Evolutionary conservation across 2,888 invertebrate genomes (phyloP).

Genomic region (Eilema sororculum): DNA sequence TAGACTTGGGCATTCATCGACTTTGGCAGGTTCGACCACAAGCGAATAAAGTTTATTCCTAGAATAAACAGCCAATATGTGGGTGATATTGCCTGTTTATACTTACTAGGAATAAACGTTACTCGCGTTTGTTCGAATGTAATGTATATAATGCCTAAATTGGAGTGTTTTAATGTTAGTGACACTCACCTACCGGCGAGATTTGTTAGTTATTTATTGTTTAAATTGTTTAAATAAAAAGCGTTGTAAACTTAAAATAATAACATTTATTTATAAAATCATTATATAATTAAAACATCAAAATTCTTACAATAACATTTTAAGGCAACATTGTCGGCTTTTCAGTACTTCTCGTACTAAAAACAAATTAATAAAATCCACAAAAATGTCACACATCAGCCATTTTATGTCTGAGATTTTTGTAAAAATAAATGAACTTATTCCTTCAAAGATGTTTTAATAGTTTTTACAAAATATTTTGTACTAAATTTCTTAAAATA

Average conservation of each 20-base stretch:
- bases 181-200: neutral
- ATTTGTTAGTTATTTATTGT: neutral
- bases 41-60: no score
- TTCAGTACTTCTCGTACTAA: conserved; percentile 44
- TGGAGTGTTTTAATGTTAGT: neutral
- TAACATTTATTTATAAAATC: conserved; percentile 80
- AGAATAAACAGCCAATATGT: no score
- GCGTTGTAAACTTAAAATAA: conserved; percentile 75
- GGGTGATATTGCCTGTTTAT: no score
- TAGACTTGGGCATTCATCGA: no score
- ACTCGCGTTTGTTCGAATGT: no score
- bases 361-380: conserved; percentile 43
- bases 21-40: no score
- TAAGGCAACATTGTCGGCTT: conserved; percentile 75
- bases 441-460: conserved; percentile 59
- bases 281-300: conserved; percentile 72
- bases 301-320: conserved; percentile 69
- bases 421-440: conserved; percentile 57
- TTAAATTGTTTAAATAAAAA: conserved; percentile 60
- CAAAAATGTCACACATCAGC: conserved; percentile 85
- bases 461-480: conserved; percentile 48
- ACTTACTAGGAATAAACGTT: no score
- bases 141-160: no score
- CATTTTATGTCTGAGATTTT: conserved; percentile 82
- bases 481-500: conserved; percentile 55